These are phyloP conservation scores for Cryptoprocta ferox DNA, from an alignment of 2,797 vertebrate species.

Conservation along the genomic window DNA sequence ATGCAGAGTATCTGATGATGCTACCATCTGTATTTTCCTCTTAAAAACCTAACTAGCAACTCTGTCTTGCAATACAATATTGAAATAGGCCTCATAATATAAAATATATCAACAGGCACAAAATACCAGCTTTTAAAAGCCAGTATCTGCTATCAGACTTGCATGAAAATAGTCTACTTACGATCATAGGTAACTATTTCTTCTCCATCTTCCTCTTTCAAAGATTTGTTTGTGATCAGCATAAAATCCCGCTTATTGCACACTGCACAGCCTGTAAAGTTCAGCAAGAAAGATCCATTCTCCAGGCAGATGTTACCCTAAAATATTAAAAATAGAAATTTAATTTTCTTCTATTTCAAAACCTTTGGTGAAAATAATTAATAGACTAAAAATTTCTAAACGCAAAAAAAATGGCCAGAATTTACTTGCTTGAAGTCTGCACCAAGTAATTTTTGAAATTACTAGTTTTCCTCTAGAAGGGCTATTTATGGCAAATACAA, in stretches of 20 bases:
- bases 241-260: constrained; percentile 96
- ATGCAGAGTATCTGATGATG: not conserved
- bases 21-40: not conserved
- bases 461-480: constrained; percentile 28
- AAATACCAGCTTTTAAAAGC: not conserved
- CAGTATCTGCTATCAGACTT: not conserved
- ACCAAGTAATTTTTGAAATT: constrained; percentile 35
- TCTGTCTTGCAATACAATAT: not conserved
- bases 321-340: constrained; percentile 41
- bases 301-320: constrained; percentile 96
- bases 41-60: constrained; percentile 43
- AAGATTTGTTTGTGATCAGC: constrained; percentile 91
- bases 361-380: constrained; percentile 56
- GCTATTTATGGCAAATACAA: constrained; percentile 18
- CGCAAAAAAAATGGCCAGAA: constrained; percentile 43
- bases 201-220: constrained; percentile 94
- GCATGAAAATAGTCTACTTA: constrained; percentile 82
- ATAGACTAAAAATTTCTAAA: constrained; percentile 27
- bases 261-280: constrained; percentile 91
- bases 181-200: constrained; percentile 96
- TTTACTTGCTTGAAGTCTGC: constrained; percentile 35
- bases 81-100: not conserved
- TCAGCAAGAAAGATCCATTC: constrained; percentile 95
- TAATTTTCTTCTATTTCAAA: constrained; percentile 59
- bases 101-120: not conserved